A percentile compares a stretch with the other conserved stretches of the same genome.
These are phyloP conservation scores for Tyria jacobaeae DNA, from an alignment of 2,888 invertebrate species.

Conservation along the genomic window DNA sequence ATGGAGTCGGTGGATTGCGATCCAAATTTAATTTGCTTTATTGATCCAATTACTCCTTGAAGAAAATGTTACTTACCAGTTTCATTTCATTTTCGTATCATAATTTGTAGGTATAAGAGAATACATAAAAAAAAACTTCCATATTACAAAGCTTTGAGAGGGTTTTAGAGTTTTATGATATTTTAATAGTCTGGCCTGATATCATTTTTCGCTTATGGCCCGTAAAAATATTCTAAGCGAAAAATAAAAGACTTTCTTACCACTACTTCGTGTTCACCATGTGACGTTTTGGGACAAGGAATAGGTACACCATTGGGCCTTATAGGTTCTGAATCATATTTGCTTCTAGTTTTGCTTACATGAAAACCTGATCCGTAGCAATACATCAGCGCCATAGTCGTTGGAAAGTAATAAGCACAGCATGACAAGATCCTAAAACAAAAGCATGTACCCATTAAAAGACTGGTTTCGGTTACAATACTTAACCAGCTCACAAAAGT, in stretches of 20 bases:
- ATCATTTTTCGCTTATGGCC: neutral
- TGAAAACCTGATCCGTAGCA: conserved; percentile 96
- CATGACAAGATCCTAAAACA: conserved; percentile 91
- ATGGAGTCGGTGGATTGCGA: conserved; percentile 25
- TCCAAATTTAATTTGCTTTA: conserved; percentile 44
- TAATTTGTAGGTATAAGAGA: conserved; percentile 33
- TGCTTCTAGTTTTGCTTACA: conserved; percentile 92
- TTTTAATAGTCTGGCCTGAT: neutral
- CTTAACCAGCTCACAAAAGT: neutral
- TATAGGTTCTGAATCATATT: conserved; percentile 76
- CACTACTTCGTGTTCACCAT: conserved; percentile 69
- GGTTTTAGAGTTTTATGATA: neutral
- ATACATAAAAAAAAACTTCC: neutral
- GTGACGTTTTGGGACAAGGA: conserved; percentile 73
- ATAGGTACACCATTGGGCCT: conserved; percentile 75
- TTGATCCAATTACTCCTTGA: conserved; percentile 48
- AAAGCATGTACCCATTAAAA: neutral
- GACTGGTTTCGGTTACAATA: neutral
- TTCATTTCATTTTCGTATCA: conserved; percentile 47
- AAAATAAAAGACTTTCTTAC: conserved; percentile 47
- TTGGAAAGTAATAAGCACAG: conserved; percentile 95
- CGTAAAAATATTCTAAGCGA: neutral
- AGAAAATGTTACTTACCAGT: conserved; percentile 20
- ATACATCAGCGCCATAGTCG: conserved; percentile 96
- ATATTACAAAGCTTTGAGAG: neutral